Evolutionary conservation across 2,888 invertebrate species (phyloP).

Genomic region (Halictus quadricinctus): DNA sequence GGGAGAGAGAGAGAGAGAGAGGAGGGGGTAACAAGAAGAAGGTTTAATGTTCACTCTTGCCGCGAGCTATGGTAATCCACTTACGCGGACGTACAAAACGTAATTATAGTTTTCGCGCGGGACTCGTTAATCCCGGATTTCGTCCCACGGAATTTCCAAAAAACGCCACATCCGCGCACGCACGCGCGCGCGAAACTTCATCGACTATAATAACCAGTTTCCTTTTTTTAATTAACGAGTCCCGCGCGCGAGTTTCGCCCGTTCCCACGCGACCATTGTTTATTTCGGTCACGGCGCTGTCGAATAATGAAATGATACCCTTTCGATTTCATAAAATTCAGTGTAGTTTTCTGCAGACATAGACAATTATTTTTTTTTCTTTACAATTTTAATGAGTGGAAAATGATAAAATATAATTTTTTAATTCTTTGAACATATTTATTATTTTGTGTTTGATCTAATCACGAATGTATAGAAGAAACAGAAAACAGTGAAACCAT

Average conservation of each 20-base stretch:
- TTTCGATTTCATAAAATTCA: neutral
- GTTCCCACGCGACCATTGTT: neutral
- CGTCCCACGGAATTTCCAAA: constrained; percentile 21
- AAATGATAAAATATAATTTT: no score
- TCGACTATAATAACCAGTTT: neutral
- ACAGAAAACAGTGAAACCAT: no score
- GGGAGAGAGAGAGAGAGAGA: neutral
- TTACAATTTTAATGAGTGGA: no score
- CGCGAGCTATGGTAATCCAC: constrained; percentile 50
- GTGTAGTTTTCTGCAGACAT: no score
- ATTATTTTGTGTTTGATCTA: no score
- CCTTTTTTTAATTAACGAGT: constrained; percentile 2
- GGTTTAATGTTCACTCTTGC: constrained; percentile 42
- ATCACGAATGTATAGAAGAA: no score
- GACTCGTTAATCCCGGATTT: constrained; percentile 37
- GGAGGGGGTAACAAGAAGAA: constrained; percentile 41
- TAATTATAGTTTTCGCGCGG: constrained; percentile 48
- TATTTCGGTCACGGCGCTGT: neutral
- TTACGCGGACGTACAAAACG: constrained; percentile 33
- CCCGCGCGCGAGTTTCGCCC: neutral
- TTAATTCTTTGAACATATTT: no score
- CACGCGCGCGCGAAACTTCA: neutral
- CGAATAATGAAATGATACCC: neutral
- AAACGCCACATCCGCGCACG: neutral
- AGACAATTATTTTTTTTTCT: no score